Evolutionary conservation across 2,888 invertebrate species (phyloP).

Genomic region (Melangyna quadrimaculata): DNA sequence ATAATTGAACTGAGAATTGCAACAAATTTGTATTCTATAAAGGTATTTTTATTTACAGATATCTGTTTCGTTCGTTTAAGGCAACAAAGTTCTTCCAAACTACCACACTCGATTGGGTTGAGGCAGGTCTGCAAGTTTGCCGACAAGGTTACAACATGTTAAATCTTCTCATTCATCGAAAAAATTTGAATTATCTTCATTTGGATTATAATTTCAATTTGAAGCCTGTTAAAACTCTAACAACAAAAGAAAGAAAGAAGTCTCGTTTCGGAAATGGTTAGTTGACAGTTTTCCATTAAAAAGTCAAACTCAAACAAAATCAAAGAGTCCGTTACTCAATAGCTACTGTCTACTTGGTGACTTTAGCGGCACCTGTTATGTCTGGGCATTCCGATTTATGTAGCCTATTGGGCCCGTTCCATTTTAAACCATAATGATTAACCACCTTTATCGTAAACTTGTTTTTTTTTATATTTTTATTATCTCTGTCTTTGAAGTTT

Average conservation of each 20-base stretch:
- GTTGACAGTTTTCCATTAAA: conserved; percentile 72
- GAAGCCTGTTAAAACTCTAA: conserved; percentile 99
- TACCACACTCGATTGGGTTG: conserved; percentile 99
- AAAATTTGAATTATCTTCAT: conserved; percentile 99
- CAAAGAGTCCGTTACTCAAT: no score
- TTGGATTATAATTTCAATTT: conserved; percentile 99
- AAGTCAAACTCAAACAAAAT: no score
- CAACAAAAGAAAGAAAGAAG: conserved; percentile 99
- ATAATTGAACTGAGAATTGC: background rate
- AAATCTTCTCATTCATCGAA: conserved; percentile 98
- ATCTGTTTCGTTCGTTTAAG: conserved; percentile 99
- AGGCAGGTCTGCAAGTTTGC: conserved; percentile 98
- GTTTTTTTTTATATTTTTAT: background rate
- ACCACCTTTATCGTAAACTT: no score
- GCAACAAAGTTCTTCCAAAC: conserved; percentile 99
- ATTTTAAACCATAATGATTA: no score
- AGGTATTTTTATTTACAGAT: conserved; percentile 81
- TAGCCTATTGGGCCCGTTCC: no score
- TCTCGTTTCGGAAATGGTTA: conserved; percentile 96
- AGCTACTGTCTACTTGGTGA: no score
- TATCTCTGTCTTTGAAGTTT: conserved; percentile 37
- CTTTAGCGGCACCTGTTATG: no score
- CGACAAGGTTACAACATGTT: conserved; percentile 99
- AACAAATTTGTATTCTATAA: background rate
- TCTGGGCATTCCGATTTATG: no score